Evolutionary conservation across 1,140 invertebrate genomes (phyloP), one percentile per base, ranked within the genome.

Genomic region (Plodia interpunctella): DNA sequence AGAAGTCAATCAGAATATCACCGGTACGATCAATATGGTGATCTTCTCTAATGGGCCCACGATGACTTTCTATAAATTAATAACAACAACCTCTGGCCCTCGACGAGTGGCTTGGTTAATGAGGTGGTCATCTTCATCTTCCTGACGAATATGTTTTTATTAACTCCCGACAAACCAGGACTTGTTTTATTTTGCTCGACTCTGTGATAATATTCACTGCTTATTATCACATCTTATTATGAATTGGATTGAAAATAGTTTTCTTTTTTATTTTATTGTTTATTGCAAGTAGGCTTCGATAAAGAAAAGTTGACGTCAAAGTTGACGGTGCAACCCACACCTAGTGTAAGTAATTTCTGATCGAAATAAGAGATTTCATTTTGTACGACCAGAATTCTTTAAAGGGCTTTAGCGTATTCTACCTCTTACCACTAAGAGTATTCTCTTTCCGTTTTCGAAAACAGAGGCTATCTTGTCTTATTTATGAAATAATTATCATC

Each of bases 31-130:
- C 85, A 75, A 83, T 86, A 88, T 88, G 85, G 80, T 74, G 76
- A 86, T 86, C 76, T 75, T 71, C 55, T 63, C 82, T 88, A 88
- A 88, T 88, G 83, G 80, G 60, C 67, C 44, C 68, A 77, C 77
- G 76, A 86, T 88, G 85, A 86, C 85, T 88, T 86, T 88, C 85
- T 85, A 87, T 86, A 88, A 86, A 88, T 86, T 85, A 82, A 85
- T 88, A 88, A 86, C 80, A 87, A 84, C 81, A 77, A 78, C 66
- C 66, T 60, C 56, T 57, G 57, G 74, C 70, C 72, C 69, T 55
- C 70, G 69, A 72, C 72, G 82, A 87, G 81, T 80, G 83, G 60
- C 72, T 63, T 63, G 61, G 56, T 83, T 85, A 87, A 87, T 87
- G 76, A 87, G 77, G 79, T 78, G 82, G 73, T 54, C 71, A 74